Conservation (phyloP, 2,113 vertebrate species). For the Amphiprion percula region DNA sequence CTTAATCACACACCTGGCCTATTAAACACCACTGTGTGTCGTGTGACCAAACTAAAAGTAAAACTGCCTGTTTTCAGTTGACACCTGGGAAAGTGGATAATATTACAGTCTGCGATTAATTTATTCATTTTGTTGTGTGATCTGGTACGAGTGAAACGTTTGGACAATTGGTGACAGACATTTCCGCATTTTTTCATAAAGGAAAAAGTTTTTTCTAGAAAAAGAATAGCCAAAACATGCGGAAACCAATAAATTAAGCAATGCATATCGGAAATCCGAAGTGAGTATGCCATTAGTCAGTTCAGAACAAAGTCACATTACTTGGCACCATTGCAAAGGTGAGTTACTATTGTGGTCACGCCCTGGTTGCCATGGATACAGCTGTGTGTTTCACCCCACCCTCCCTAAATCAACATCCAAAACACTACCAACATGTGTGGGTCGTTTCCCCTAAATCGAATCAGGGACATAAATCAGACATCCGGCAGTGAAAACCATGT, state of each 20-base stretch:
- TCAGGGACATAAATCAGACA: neutral
- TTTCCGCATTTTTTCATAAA: neutral
- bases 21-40: neutral
- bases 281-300: conserved; percentile 30
- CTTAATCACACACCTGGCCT: conserved; percentile 1
- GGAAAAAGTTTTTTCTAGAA: neutral
- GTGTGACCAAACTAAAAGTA: neutral
- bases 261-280: neutral
- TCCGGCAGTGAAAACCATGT: neutral
- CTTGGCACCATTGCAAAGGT: neutral
- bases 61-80: conserved; percentile 22
- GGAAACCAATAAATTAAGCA: neutral
- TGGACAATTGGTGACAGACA: neutral
- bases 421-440: neutral
- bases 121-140: neutral
- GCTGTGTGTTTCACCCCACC: neutral
- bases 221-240: neutral
- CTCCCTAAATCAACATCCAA: neutral
- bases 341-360: neutral
- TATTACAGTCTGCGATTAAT: neutral
- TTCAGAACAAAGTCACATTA: neutral
- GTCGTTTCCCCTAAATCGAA: neutral
- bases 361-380: conserved; percentile 11
- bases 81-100: conserved; percentile 12
- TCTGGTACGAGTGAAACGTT: too few species aligned